A percentile compares a stretch with the other conserved stretches of the same genome.
These are phyloP conservation scores for Adelges cooleyi DNA, from an alignment of 1,140 invertebrate species.

Conservation along the genomic window DNA sequence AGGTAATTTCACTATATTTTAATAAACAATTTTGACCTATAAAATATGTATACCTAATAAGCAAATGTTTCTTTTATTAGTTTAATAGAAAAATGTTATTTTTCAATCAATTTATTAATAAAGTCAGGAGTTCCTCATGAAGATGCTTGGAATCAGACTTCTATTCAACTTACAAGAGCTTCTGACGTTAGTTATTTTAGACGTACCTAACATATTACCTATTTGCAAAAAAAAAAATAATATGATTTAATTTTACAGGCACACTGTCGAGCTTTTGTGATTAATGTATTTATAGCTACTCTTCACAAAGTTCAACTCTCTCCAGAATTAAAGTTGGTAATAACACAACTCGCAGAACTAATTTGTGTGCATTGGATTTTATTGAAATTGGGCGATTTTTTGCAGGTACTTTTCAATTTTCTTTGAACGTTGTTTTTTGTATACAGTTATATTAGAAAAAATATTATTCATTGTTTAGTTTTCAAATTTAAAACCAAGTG, in stretches of 20 bases:
- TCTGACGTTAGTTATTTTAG: slow-evolving; percentile 47
- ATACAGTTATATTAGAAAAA: too few species aligned
- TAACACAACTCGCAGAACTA: slow-evolving; percentile 59
- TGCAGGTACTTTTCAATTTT: slow-evolving; percentile 61
- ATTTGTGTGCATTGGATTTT: slow-evolving; percentile 65
- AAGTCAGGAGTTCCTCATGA: slow-evolving; percentile 50
- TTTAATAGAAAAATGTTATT: slow-evolving; percentile 53
- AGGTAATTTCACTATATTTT: slow-evolving; percentile 43
- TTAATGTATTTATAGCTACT: slow-evolving; percentile 51
- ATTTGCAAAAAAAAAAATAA: too few species aligned
- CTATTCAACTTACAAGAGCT: slow-evolving; percentile 61
- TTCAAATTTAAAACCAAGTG: slow-evolving; percentile 48
- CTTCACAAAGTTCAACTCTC: slow-evolving; percentile 44
- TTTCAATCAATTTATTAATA: slow-evolving; percentile 53
- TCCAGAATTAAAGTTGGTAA: slow-evolving; percentile 47
- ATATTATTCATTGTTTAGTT: slow-evolving; percentile 53
- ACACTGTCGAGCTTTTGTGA: slow-evolving; percentile 63
- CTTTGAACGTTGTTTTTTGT: neutral
- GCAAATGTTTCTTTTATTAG: slow-evolving; percentile 38
- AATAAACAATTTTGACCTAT: neutral
- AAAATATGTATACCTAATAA: neutral
- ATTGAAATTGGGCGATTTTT: slow-evolving; percentile 59
- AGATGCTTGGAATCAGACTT: slow-evolving; percentile 76
- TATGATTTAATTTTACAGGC: too few species aligned
- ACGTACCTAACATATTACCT: neutral